Percentiles rank a stretch among this genome's conserved stretches.
Evolutionary conservation across 2,797 vertebrate genomes (phyloP).

Genomic region (Microctenopoma lineatum): DNA sequence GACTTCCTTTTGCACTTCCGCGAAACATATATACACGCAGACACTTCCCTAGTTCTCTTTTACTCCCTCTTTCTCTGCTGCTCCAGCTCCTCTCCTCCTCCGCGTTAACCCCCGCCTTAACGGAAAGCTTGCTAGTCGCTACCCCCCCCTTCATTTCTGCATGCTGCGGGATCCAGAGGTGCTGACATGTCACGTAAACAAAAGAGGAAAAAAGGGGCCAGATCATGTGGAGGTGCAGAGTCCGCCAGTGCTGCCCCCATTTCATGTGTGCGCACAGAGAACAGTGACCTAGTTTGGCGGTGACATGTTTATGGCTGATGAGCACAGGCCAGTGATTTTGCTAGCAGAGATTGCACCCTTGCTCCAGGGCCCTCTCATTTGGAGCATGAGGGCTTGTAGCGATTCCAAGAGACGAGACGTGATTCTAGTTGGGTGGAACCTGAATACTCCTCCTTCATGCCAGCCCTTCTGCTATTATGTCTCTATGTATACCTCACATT

Average conservation of each 20-base stretch:
- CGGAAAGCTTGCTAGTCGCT: slow-evolving; percentile 14
- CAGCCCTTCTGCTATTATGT: slow-evolving; percentile 15
- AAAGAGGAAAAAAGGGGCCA: slow-evolving; percentile 49
- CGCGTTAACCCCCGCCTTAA: slow-evolving; percentile 30
- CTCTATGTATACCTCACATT: slow-evolving; percentile 24
- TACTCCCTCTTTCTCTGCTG: slow-evolving; percentile 11
- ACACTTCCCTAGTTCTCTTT: slow-evolving; percentile 18
- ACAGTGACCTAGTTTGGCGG: slow-evolving; percentile 79
- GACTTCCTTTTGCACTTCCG: slow-evolving; percentile 25
- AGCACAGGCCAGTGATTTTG: slow-evolving; percentile 79
- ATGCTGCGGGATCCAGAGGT: slow-evolving; percentile 42
- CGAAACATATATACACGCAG: background rate
- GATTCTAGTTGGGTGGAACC: slow-evolving; percentile 58
- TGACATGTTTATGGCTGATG: slow-evolving; percentile 81
- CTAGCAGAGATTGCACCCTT: slow-evolving; percentile 74
- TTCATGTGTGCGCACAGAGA: slow-evolving; percentile 66
- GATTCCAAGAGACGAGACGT: slow-evolving; percentile 60
- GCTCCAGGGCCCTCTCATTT: slow-evolving; percentile 78
- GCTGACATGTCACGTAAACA: slow-evolving; percentile 63
- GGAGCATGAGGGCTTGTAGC: slow-evolving; percentile 64
- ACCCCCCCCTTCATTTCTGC: slow-evolving; percentile 7
- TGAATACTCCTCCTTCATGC: slow-evolving; percentile 34
- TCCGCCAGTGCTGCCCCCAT: slow-evolving; percentile 40
- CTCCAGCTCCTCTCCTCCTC: slow-evolving; percentile 6
- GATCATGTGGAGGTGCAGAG: slow-evolving; percentile 51